Percentiles rank a stretch among this genome's conserved stretches.
phyloP scores from a whole-genome alignment of 2,797 vertebrate species.

The Apogon hyalosoma region DNA sequence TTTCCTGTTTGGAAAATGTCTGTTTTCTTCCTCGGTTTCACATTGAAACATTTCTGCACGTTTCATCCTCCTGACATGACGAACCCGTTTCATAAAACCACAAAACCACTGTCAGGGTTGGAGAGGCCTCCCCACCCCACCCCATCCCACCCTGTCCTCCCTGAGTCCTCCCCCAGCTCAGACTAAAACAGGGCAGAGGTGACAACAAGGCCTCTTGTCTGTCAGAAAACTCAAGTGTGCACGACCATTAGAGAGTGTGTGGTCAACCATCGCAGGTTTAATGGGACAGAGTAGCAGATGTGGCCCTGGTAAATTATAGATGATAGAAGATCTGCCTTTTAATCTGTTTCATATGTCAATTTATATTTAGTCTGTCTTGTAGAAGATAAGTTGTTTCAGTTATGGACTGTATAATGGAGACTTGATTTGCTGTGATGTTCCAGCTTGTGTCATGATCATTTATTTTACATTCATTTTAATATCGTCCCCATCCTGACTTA shows the following conservation, averaged over 20 bases:
- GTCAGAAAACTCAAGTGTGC: conserved; percentile 24
- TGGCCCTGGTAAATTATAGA: conserved; percentile 76
- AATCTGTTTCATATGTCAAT: neutral
- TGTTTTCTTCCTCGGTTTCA: neutral
- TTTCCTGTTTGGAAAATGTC: neutral
- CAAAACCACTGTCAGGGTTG: conserved; percentile 13
- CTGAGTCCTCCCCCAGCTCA: neutral
- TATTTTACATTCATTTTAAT: neutral
- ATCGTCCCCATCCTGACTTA: neutral
- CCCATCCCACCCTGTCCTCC: too few species aligned
- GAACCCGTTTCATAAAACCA: conserved; percentile 24
- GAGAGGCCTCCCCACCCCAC: neutral
- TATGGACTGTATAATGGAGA: too few species aligned
- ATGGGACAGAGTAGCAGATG: conserved; percentile 67
- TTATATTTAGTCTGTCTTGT: too few species aligned
- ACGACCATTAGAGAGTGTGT: conserved; percentile 17
- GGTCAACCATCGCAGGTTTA: conserved; percentile 48
- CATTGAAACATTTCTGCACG: neutral
- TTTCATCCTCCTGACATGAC: neutral
- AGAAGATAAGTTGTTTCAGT: too few species aligned
- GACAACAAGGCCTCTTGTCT: conserved; percentile 22
- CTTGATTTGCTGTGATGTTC: neutral
- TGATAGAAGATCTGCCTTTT: conserved; percentile 46
- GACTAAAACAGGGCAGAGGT: conserved; percentile 19
- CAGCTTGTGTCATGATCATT: neutral